phyloP scores from a whole-genome alignment of 2,888 invertebrate genomes.

The Callyntrura sp. region DNA sequence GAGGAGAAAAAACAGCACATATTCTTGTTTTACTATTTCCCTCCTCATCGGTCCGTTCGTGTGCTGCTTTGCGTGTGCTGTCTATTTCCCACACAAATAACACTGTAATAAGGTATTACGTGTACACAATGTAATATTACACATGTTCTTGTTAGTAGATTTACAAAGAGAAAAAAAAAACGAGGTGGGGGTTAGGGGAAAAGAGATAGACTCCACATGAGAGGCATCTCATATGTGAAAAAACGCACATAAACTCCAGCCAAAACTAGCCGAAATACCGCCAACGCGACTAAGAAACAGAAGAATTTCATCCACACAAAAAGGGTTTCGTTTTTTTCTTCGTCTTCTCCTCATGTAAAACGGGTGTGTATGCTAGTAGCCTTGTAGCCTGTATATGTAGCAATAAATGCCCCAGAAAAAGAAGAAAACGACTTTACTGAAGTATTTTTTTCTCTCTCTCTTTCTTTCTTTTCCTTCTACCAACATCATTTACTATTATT shows the following conservation, averaged over 20 bases:
- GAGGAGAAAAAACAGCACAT: not conserved
- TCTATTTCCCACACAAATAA: conserved; percentile 36
- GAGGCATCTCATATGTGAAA: too few relatives aligned
- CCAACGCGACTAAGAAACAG: too few relatives aligned
- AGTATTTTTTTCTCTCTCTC: not conserved
- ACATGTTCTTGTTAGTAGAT: conserved; percentile 20
- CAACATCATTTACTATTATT: not conserved
- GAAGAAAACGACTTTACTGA: not conserved
- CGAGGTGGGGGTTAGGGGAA: not conserved
- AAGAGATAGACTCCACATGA: too few relatives aligned
- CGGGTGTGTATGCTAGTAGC: not conserved
- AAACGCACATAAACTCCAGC: too few relatives aligned
- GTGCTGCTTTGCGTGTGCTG: not conserved
- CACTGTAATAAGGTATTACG: conserved; percentile 39
- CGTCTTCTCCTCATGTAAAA: not conserved
- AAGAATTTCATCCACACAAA: too few relatives aligned
- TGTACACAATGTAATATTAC: conserved; percentile 36
- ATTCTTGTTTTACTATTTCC: conserved; percentile 24
- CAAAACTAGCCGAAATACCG: too few relatives aligned
- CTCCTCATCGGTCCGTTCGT: not conserved
- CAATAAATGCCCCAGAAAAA: conserved; percentile 23
- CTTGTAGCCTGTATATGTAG: not conserved
- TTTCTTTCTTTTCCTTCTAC: not conserved
- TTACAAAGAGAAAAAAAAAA: not conserved
- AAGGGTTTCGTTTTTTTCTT: not conserved